Evolutionary conservation across 2,113 vertebrate species (phyloP), one percentile per base, ranked within the genome.

Genomic region (Oryzias celebensis): DNA sequence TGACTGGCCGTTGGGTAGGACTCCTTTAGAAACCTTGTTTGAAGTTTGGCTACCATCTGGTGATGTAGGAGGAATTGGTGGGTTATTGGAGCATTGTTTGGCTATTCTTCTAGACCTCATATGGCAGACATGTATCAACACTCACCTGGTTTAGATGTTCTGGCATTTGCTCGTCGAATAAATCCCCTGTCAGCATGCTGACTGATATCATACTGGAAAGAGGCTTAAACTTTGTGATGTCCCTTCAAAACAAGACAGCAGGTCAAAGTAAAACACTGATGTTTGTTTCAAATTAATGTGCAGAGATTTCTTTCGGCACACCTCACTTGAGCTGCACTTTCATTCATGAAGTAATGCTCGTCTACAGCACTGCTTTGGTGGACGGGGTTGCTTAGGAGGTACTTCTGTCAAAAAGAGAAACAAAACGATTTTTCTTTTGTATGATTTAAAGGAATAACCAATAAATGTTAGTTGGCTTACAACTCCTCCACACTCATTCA

Each of bases 271-370:
- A 42, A 18, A 46, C 51, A 23, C 14, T 3, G 20, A 7, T 51
- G 22, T 31, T 52, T 1, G 59, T 45, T 58, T 58, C 8, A 24
- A 17, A 46, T 26, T 6, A 45, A 28, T 14, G 42, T 54, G 42
- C 14, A 70, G 28, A 31, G 2, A 7, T 63, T 3, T 48, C 48
- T 16, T 42, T 48, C 49, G 5, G 17, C 76, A 59, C 85, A 93
- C 93, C 89, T 86, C 16, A 94, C 90, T 92, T 93, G 92, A 80
- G 89, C 83, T 4, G 74, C 88, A 46, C 93, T 94, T 81, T 94
- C 92, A 65, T 94, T 94, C 63, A 93, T 58, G 77, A 94, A 93
- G 79, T 90, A 93, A 74, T 92, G 89, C 51, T 94, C 93, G 12
- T 93, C 93, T 61, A 93, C 92, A 43, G 89, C 85, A 48, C 89